These are phyloP conservation scores for Pilophorus perplexus DNA, from an alignment of 2,888 invertebrate genomes.

Conservation along the genomic window DNA sequence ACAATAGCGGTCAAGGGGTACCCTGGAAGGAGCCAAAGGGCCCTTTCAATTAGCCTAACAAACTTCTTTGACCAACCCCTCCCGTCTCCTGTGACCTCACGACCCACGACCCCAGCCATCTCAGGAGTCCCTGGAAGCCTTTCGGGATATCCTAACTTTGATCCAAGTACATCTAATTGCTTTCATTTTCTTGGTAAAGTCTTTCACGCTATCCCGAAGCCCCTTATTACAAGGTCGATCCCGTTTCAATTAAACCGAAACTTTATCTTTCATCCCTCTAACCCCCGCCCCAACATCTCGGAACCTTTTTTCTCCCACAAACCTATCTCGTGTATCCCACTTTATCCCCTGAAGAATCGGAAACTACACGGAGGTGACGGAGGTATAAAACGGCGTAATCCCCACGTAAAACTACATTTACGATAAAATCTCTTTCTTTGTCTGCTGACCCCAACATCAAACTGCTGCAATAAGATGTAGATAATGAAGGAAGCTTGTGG, in stretches of 20 bases:
- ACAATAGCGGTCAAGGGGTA: conserved; percentile 43
- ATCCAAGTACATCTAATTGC: conserved; percentile 45
- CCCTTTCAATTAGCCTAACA: conserved; percentile 46
- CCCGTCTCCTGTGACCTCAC: conserved; percentile 19
- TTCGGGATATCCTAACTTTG: conserved; percentile 34
- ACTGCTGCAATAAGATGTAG: no score
- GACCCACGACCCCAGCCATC: neutral
- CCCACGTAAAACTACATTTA: no score
- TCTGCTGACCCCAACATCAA: no score
- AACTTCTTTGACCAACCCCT: conserved; percentile 46
- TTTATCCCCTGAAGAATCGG: no score
- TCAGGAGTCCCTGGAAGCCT: conserved; percentile 1
- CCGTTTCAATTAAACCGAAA: conserved; percentile 42
- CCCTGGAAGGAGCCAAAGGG: conserved; percentile 8
- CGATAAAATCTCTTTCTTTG: no score
- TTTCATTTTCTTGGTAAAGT: conserved; percentile 45
- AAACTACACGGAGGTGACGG: no score
- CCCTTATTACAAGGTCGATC: conserved; percentile 40
- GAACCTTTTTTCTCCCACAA: no score
- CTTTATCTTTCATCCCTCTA: conserved; percentile 32
- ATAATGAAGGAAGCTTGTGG: no score
- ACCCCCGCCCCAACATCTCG: no score
- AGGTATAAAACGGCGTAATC: no score
- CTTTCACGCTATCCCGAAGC: conserved; percentile 38
- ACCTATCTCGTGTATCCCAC: no score